Percentiles rank a stretch among this genome's conserved stretches.
phyloP scores from a whole-genome alignment of 2,888 invertebrate species.

The Choristoneura rosaceana region DNA sequence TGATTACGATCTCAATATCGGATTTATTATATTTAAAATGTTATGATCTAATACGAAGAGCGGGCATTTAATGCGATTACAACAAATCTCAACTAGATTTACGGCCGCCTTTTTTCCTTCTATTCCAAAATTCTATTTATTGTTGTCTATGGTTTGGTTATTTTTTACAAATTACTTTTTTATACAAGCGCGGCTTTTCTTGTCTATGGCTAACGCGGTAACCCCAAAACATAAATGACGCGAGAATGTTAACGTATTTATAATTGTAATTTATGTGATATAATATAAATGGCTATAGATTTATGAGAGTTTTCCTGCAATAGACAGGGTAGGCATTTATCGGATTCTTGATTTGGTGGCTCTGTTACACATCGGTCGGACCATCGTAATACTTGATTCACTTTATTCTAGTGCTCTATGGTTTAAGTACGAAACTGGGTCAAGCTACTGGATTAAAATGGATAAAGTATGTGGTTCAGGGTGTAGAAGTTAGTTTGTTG shows the following conservation, averaged over 20 bases:
- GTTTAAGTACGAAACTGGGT: neutral
- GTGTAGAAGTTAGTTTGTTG: neutral
- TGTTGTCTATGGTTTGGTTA: constrained; percentile 51
- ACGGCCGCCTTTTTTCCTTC: constrained; percentile 57
- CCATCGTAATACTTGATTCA: neutral
- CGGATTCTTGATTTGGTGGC: constrained; percentile 3
- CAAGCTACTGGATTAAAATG: neutral
- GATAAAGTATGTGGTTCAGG: neutral
- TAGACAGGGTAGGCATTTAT: constrained; percentile 34
- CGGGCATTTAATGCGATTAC: constrained; percentile 63
- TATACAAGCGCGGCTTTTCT: constrained; percentile 57
- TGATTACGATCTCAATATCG: constrained; percentile 9
- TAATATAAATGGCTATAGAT: constrained; percentile 69
- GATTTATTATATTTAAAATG: constrained; percentile 7
- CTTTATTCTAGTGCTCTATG: neutral
- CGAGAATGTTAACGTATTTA: constrained; percentile 63
- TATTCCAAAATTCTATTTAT: constrained; percentile 58
- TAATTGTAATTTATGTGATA: constrained; percentile 77
- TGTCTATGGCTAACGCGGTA: constrained; percentile 55
- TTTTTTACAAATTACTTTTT: constrained; percentile 51
- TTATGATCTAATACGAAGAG: constrained; percentile 57
- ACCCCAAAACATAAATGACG: constrained; percentile 60
- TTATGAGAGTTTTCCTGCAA: constrained; percentile 58
- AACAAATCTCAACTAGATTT: constrained; percentile 65
- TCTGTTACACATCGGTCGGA: neutral